Evolutionary conservation across 2,113 vertebrate species (phyloP), one percentile per base, ranked within the genome.

Genomic region (Garra rufa): DNA sequence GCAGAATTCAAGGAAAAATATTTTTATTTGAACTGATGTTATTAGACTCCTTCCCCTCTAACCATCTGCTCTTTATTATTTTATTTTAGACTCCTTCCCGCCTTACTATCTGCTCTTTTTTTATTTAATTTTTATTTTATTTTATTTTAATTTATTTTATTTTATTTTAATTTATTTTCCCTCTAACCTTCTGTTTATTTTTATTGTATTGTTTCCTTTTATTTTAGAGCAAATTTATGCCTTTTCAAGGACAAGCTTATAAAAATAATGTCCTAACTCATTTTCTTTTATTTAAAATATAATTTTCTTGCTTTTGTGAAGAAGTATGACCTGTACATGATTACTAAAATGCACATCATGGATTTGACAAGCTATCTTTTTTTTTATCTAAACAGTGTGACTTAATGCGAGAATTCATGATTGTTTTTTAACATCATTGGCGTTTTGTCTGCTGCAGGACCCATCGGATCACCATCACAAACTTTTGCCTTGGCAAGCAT

Each of bases 401-500:
- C 14, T 19, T 43, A 1, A 44, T 43, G 38, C 15, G 5, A 43
- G 24, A 46, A 48, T 46, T 67, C 24, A 26, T 50, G n/a, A 15
- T 19, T 17, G 57, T 30, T 71, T 0, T 55, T 70, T 73, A 10
- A 74, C 19, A n/a, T 70, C 34, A 34, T 13, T 21, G 7, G 13
- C 30, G 13, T 81, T 76, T 38, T 59, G 5, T 83, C 59, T 88
- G 57, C 83, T 55, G 9, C 87, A 99, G 98, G 92, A 99, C 98
- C 55, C 98, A 99, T 81, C 91, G 98, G 82, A 99, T 99, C 93
- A 99, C 98, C 82, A 97, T 99, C 90, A 99, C 98, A 41, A 99
- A 99, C 93, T 99, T 99, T 94, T 99, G 98, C 92, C 95, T 99
- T 6, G 98, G 98, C 71, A 99, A 99, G 91, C 98, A 99, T 93